Evolutionary conservation across 2,797 vertebrate species (phyloP), one percentile per base, ranked within the genome.

Genomic region (Myotis daubentonii): DNA sequence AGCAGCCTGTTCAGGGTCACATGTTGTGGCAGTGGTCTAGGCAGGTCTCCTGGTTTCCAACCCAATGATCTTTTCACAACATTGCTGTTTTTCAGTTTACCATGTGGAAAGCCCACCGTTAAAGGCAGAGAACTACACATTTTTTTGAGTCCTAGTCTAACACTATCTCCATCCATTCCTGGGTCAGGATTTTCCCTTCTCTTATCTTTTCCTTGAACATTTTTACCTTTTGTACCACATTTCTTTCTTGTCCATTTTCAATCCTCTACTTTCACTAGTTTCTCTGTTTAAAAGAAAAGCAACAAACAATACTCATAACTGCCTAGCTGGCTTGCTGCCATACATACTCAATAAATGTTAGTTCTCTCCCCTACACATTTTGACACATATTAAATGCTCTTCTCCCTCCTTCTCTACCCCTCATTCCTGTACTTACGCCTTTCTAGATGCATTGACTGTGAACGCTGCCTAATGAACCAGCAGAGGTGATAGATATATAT

Each of bases 171-270:
- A 84, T 84, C 55, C 60, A 81, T 81, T 89, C 36, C 65, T 94
- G 12, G 23, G 3, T 30, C 25, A 16, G 6, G 10, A 49, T 93
- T 92, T 94, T 91, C 68, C 15, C 38, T 89, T 49, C 60, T 70
- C 41, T 78, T 96, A 89, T 70, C 80, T 89, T 87, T 92, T 49
- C 44, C 51, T 36, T 84, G 68, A 92, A 88, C 28, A 66, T 74
- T 47, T 94, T 94, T 88, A 86, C 60, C 10, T 28, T 93, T 87
- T 83, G 25, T 16, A 88, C 20, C 8, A 72, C 2, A 19, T 78
- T 87, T 72, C 65, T 74, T 94, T 95, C 62, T 91, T 38, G 70
- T 92, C n/a, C 36, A 79, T 62, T 86, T 96, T 85, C 65, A 90
- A 20, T 30, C 25, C 38, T 60, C 65, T 20, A 81, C 57, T 90